Conservation (phyloP, 1,140 invertebrate genomes). For the Battus philenor region DNA sequence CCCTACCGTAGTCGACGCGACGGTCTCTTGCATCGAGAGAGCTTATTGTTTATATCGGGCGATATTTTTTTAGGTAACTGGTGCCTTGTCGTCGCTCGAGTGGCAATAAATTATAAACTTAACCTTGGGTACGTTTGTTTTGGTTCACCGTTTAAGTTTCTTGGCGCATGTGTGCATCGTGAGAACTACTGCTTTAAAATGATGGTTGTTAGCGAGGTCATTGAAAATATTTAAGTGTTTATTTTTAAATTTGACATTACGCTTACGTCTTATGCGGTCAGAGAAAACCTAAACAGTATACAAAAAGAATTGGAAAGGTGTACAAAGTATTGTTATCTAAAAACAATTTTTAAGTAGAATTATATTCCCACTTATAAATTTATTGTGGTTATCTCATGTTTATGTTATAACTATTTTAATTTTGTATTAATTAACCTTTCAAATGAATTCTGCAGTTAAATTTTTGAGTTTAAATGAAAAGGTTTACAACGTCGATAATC, state of each 20-base stretch:
- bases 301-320: no score
- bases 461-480: no score
- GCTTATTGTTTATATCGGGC: constrained; percentile 53
- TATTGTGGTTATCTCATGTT: no score
- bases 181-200: constrained; percentile 41
- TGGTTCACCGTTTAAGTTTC: constrained; percentile 46
- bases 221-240: constrained; percentile 12
- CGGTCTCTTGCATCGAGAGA: constrained; percentile 25
- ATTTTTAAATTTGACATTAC: constrained; percentile 13
- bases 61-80: constrained; percentile 42
- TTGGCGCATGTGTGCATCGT: constrained; percentile 56
- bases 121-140: constrained; percentile 70
- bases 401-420: no score
- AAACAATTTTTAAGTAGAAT: no score
- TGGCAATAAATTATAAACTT: constrained; percentile 71
- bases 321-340: no score
- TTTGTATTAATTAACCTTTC: no score
- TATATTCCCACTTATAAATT: no score
- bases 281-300: no score
- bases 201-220: constrained; percentile 26
- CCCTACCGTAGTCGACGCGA: constrained; percentile 2
- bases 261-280: no score
- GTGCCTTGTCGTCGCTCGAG: constrained; percentile 56
- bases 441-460: no score
- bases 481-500: no score